phyloP scores from a whole-genome alignment of 2,797 vertebrate species.

The Pantherophis vulpinus region DNA sequence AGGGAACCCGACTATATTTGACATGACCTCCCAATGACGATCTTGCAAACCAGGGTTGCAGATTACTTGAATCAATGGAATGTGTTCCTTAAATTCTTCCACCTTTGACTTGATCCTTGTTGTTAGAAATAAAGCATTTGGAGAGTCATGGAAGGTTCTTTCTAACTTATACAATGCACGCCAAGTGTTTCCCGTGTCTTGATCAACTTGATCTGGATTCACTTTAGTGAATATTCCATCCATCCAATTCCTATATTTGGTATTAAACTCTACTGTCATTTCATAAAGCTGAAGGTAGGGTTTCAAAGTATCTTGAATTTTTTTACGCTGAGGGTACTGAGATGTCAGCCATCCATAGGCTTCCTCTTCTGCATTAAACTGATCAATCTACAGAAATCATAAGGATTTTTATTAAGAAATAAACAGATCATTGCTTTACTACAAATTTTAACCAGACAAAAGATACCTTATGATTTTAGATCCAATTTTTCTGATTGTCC shows the following conservation, averaged over 20 bases:
- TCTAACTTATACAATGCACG: constrained; percentile 82
- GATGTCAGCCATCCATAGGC: constrained; percentile 81
- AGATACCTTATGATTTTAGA: neutral
- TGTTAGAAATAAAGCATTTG: constrained; percentile 75
- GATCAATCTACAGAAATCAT: constrained; percentile 74
- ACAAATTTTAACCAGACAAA: neutral
- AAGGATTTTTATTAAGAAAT: neutral
- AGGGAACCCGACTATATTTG: constrained; percentile 67
- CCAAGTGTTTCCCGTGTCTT: constrained; percentile 80
- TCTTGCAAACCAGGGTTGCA: constrained; percentile 84
- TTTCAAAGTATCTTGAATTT: constrained; percentile 76
- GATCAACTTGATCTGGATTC: constrained; percentile 82
- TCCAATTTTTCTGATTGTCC: neutral
- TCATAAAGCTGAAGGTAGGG: constrained; percentile 85
- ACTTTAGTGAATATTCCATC: constrained; percentile 77
- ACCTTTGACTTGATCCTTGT: constrained; percentile 74
- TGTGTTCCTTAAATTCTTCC: constrained; percentile 80
- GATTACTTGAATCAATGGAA: constrained; percentile 83
- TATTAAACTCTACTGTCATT: constrained; percentile 75
- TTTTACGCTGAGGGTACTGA: constrained; percentile 82
- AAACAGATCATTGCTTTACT: neutral
- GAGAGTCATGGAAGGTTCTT: constrained; percentile 75
- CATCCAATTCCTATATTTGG: constrained; percentile 75
- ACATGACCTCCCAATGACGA: constrained; percentile 85
- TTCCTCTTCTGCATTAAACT: constrained; percentile 85